phyloP scores from a whole-genome alignment of 2,888 invertebrate species.

The Ornithoptera priamus region DNA sequence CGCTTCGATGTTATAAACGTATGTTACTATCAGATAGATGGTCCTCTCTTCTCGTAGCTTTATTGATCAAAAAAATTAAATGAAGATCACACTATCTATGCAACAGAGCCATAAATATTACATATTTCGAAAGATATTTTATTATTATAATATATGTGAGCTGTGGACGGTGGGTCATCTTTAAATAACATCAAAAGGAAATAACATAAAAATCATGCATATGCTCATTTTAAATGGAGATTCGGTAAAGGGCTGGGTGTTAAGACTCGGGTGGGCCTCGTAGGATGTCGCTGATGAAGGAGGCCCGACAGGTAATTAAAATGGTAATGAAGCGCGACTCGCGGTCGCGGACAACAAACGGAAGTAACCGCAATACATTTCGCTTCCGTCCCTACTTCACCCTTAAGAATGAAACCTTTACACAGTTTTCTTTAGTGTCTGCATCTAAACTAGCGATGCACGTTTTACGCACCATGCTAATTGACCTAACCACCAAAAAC shows the following conservation, averaged over 20 bases:
- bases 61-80: too few species aligned
- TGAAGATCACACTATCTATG: too few species aligned
- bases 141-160: too few species aligned
- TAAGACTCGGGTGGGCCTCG: conserved; percentile 36
- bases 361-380: conserved; percentile 23
- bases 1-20: too few species aligned
- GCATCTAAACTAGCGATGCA: too few species aligned
- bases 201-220: conserved; percentile 50
- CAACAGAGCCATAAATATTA: too few species aligned
- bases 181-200: neutral
- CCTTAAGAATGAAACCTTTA: neutral
- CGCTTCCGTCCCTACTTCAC: conserved; percentile 33
- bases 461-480: too few species aligned
- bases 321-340: conserved; percentile 65
- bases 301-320: conserved; percentile 66
- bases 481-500: too few species aligned
- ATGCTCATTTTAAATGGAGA: conserved; percentile 38
- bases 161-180: neutral
- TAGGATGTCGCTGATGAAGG: conserved; percentile 22
- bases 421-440: neutral
- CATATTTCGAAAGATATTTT: too few species aligned
- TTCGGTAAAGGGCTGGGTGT: conserved; percentile 19
- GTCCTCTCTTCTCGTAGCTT: too few species aligned
- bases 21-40: too few species aligned
- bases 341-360: conserved; percentile 32